Base-by-base conservation (phyloP, 2,797 vertebrate species). In the Rousettus madagascariensis region DNA sequence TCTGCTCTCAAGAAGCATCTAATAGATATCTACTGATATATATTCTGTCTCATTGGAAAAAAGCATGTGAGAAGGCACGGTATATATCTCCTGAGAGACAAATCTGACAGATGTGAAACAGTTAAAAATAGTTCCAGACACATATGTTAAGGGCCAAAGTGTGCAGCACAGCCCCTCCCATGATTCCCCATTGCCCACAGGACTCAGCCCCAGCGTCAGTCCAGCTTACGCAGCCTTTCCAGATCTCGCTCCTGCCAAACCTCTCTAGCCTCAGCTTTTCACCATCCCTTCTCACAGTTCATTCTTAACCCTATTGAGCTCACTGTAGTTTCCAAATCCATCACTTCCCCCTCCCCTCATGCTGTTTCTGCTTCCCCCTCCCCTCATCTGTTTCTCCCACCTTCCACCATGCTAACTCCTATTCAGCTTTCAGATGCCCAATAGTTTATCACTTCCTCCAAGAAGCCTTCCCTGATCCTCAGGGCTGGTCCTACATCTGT, bases 91-190 rank as follows among this genome's bases (percentile, higher is more conserved):
- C 80, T 49, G 36, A 69, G 36, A 51, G 46, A 53, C 36, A 63
- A 85, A 65, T 75, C 72, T 74, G 55, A 59, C 77, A 82, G 89
- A 59, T 2, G 4, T 46, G 55, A 87, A 94, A 74, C 5, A 87
- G 89, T 77, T 80, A 83, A 87, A 65, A 78, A 49, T 22, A 15
- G 53, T 69, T 93, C 5, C 26, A 79, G 49, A 22, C 46, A 11
- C 49, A 41, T 63, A 41, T 22, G 13, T 51, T 51, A 79, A 66
- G 33, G 46, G 71, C 89, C 74, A 41, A 49, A 33, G n/a, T 43
- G 91, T 94, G 91, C n/a, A 38, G 68, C 59, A 26, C 46, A 38
- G 86, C 69, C 66, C 77, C 82, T 96, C 87, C 87, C 55, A 19
- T 7, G 89, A 93, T 66, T 87, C 79, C 68, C 91, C 36, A 17